Percentiles rank a stretch among this genome's conserved stretches.
These are phyloP conservation scores for Amphiprion ocellaris DNA, from an alignment of 2,113 vertebrate genomes.

Conservation along the genomic window DNA sequence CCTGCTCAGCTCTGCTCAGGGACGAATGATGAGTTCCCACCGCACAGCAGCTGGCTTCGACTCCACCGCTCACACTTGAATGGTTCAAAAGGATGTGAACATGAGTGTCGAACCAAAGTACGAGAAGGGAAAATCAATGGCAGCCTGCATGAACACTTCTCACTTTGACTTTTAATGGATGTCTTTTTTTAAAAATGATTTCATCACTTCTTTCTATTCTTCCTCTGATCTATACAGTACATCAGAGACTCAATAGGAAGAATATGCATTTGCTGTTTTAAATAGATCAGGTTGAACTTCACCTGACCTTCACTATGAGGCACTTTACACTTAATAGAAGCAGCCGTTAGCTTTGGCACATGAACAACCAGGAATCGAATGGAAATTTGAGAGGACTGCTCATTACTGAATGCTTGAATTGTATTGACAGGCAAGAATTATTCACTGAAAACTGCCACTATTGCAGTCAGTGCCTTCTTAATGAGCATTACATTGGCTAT, in stretches of 20 bases:
- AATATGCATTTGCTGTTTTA: not conserved
- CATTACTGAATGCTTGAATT: not conserved
- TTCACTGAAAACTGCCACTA: not conserved
- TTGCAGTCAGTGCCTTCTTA: not conserved
- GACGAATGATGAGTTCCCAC: constrained; percentile 65
- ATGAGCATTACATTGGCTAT: not conserved
- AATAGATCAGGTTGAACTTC: not conserved
- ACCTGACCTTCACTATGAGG: not conserved
- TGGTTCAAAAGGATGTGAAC: constrained; percentile 24
- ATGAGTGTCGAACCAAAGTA: not conserved
- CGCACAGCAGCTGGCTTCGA: constrained; percentile 57
- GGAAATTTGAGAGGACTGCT: not conserved
- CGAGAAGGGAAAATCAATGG: not conserved
- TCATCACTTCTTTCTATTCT: not conserved
- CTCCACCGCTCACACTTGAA: constrained; percentile 27
- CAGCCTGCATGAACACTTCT: not conserved
- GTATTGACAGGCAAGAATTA: not conserved
- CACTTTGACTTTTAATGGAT: not conserved
- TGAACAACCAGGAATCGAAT: too few species aligned
- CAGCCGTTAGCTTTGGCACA: too few species aligned
- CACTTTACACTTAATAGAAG: not conserved
- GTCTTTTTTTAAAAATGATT: not conserved
- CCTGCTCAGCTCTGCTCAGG: constrained; percentile 59
- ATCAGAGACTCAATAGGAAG: not conserved
- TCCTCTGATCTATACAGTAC: not conserved